phyloP scores from a whole-genome alignment of 2,888 invertebrate species.

The Erpobdella octoculata region DNA sequence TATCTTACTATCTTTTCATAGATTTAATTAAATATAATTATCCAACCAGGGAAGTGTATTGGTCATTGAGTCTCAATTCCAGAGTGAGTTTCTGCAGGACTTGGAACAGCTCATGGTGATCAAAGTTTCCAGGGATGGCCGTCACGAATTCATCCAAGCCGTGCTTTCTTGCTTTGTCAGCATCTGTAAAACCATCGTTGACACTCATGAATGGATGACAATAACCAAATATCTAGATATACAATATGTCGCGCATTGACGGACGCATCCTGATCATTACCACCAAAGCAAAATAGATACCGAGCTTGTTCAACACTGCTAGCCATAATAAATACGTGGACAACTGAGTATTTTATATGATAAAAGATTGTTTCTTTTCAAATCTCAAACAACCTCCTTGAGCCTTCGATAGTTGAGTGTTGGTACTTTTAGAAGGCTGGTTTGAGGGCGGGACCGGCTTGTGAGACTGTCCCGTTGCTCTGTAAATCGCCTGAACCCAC shows the following conservation, averaged over 20 bases:
- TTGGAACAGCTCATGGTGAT: constrained; percentile 86
- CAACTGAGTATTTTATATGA: too few relatives aligned
- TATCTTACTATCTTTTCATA: background rate
- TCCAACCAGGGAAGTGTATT: constrained; percentile 82
- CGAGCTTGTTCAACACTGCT: too few relatives aligned
- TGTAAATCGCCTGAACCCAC: constrained; percentile 98
- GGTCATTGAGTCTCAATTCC: constrained; percentile 89
- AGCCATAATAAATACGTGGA: too few relatives aligned
- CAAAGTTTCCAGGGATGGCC: constrained; percentile 94
- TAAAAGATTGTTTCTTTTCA: too few relatives aligned
- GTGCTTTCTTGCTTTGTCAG: constrained; percentile 85
- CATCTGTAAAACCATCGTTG: constrained; percentile 61
- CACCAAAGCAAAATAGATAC: background rate
- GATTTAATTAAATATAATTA: background rate
- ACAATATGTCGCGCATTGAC: background rate
- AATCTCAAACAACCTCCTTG: constrained; percentile 78
- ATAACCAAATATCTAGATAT: too few relatives aligned
- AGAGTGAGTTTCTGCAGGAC: constrained; percentile 82
- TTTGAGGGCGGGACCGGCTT: constrained; percentile 68
- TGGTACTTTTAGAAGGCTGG: constrained; percentile 59
- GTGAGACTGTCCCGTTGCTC: constrained; percentile 98
- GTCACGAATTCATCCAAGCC: constrained; percentile 99
- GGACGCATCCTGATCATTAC: background rate
- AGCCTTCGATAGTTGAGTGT: constrained; percentile 71
- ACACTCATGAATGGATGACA: too few relatives aligned